phyloP scores from a whole-genome alignment of 2,113 vertebrate genomes.

The Sapajus apella region DNA sequence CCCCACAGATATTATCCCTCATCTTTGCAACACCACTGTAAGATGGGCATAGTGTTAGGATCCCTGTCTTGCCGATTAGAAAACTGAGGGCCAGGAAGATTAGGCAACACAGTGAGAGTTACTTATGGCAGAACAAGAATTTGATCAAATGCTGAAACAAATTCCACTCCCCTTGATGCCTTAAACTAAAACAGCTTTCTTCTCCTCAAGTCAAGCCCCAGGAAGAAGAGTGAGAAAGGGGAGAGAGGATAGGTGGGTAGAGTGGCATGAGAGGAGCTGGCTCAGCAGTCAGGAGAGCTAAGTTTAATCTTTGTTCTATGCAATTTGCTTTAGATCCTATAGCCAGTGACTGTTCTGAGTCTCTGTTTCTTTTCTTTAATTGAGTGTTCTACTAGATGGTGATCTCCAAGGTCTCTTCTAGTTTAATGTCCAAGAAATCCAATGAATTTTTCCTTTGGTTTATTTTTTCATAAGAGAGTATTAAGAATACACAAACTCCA shows the following conservation, averaged over 20 bases:
- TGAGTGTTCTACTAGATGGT: not conserved
- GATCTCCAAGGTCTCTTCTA: not conserved
- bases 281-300: not conserved
- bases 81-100: not conserved
- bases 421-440: not conserved
- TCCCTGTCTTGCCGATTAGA: not conserved
- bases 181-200: not conserved
- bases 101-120: not conserved
- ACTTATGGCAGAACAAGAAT: not conserved
- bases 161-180: not conserved
- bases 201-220: not conserved
- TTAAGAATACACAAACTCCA: not conserved
- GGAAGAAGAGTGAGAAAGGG: not conserved
- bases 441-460: not conserved
- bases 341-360: not conserved
- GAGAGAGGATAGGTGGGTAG: not conserved
- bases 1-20: not conserved
- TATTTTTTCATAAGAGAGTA: not conserved
- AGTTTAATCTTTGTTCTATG: not conserved
- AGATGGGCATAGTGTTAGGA: not conserved
- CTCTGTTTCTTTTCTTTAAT: not conserved
- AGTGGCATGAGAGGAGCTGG: not conserved
- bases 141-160: not conserved
- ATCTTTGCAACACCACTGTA: not conserved
- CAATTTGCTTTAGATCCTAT: not conserved